Evolutionary conservation across 37 sponge, comb jelly and placozoan species (phyloP), one percentile per base, ranked within the genome.

Genomic region (Hormiphora californensis): DNA sequence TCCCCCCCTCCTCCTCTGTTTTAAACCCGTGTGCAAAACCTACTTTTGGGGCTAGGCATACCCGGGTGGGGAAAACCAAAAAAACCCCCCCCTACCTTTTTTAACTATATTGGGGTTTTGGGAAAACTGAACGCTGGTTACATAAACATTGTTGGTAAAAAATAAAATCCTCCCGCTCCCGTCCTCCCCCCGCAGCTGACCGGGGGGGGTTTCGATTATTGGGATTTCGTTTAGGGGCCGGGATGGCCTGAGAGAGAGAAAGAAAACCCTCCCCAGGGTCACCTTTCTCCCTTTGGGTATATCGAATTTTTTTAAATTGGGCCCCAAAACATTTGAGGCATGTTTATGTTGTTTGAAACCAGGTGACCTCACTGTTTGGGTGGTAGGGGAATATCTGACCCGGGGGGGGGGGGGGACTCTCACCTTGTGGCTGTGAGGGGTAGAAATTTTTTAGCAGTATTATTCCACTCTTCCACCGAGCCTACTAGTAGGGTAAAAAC

Each of bases 1-100:
- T 93, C 93, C 8, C 93, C 93, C 8, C 90, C 91, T 0, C 91
- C 93, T 23, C 55, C 91, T 22, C 91, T 93, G 85, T 93, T 69
- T 12, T 59, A 38, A 0, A 91, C 90, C 19, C 15, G 21, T 0
- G 93, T 93, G 61, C 93, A 93, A 28, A 93, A n/a, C n/a, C 90
- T 0, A 93, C 86, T 23, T 88, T 88, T 0, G 93, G 93, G 33
- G 93, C 91, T 37, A 93, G 87, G 86, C 93, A 93, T 62, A 93
- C 81, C 81, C 43, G 81, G n/a, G 27, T 5, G 9, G 9, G 53
- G 15, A 17, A 49, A 15, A 49, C 15, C n/a, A n/a, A n/a, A n/a
- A n/a, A n/a, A 17, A 49, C 15, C n/a, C n/a, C n/a, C n/a, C n/a
- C n/a, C n/a, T n/a, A n/a, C n/a, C n/a, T n/a, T n/a, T n/a, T n/a